A percentile compares a stretch with the other conserved stretches of the same genome.
Evolutionary conservation across 1,140 invertebrate genomes (phyloP).

Genomic region (Aphis gossypii): DNA sequence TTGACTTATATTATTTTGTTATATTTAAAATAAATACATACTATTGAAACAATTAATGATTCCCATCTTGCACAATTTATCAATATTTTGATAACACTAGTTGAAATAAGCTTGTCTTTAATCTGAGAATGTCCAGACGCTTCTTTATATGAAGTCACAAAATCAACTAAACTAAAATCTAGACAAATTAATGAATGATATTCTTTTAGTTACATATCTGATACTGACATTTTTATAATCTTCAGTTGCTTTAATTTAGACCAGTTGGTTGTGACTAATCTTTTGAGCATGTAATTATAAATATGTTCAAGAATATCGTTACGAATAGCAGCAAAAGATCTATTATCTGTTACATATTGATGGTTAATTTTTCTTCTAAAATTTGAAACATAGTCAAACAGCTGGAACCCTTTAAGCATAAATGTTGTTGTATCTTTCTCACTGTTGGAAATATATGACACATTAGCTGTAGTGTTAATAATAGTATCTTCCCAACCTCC

Average conservation of each 20-base stretch:
- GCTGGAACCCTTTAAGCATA: constrained; percentile 7
- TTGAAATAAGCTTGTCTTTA: neutral
- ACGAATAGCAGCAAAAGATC: neutral
- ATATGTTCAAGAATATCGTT: neutral
- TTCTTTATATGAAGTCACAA: constrained; percentile 1
- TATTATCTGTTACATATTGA: neutral
- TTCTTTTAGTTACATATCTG: neutral
- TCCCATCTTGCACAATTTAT: neutral
- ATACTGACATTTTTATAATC: neutral
- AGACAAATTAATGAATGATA: constrained; percentile 1
- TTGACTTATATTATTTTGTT: too few species aligned
- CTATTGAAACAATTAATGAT: neutral
- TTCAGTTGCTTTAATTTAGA: neutral
- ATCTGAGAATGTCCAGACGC: neutral
- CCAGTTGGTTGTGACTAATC: neutral
- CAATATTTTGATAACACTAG: neutral
- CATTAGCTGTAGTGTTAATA: neutral
- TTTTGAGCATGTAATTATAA: neutral
- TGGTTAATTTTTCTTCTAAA: neutral
- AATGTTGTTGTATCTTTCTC: neutral
- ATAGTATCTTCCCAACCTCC: neutral
- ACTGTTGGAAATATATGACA: neutral
- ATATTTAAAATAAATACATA: neutral
- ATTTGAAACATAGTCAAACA: neutral
- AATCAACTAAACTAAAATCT: neutral